Conservation (phyloP, 2,888 invertebrate genomes). For the Cataglyphis livida region DNA sequence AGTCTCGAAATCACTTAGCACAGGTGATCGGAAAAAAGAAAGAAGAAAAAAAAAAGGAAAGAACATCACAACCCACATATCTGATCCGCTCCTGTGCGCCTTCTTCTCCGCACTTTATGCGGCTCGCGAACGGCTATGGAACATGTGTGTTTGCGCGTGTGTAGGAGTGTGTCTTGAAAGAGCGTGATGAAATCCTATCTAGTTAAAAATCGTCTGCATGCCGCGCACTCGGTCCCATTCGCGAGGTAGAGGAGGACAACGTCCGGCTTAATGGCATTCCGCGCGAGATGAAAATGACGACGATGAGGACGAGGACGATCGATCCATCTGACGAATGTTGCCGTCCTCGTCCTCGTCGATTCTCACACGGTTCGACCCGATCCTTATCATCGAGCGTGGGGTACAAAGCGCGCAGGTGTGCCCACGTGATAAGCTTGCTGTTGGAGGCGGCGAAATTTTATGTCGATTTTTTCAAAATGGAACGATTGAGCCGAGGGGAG, state of each 20-base stretch:
- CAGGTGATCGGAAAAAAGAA: slow-evolving; percentile 2
- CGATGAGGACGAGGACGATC: slow-evolving; percentile 66
- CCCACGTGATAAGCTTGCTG: slow-evolving; percentile 63
- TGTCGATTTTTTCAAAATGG: slow-evolving; percentile 3
- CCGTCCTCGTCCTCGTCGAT: slow-evolving; percentile 74
- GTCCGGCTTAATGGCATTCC: slow-evolving; percentile 77
- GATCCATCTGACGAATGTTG: slow-evolving; percentile 70
- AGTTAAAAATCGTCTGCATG: slow-evolving; percentile 78
- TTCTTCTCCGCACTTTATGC: slow-evolving; percentile 49
- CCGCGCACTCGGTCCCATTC: slow-evolving; percentile 78
- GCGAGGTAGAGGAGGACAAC: slow-evolving; percentile 73
- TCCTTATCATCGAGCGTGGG: slow-evolving; percentile 65
- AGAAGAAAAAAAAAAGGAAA: not conserved
- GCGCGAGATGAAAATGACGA: slow-evolving; percentile 74
- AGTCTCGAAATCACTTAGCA: slow-evolving; percentile 3
- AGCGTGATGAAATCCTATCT: slow-evolving; percentile 74
- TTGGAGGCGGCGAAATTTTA: slow-evolving; percentile 42
- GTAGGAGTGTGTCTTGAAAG: slow-evolving; percentile 56
- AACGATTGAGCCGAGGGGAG: not conserved
- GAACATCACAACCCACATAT: not conserved
- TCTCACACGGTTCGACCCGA: slow-evolving; percentile 72
- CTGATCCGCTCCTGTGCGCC: slow-evolving; percentile 30
- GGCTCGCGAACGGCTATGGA: slow-evolving; percentile 25
- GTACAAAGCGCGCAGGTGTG: slow-evolving; percentile 66
- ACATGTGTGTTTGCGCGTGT: slow-evolving; percentile 14